Conservation (phyloP, 2,888 invertebrate genomes). For the Harpalus rubripes region DNA sequence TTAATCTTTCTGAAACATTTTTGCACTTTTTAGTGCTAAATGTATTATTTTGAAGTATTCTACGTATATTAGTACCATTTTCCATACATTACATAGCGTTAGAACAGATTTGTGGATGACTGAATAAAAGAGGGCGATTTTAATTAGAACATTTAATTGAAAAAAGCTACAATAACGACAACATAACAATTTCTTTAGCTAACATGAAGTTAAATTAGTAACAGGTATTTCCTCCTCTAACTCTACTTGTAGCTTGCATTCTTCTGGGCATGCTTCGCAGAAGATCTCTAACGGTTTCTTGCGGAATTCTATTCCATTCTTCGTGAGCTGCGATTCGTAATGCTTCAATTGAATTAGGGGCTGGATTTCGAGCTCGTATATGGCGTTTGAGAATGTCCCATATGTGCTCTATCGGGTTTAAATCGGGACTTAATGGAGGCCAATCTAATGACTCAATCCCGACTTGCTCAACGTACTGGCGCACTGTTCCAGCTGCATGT, state of each 20-base stretch:
- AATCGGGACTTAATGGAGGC: slow-evolving; percentile 30
- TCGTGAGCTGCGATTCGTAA: too few relatives aligned
- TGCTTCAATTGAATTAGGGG: too few relatives aligned
- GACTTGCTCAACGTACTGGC: too few relatives aligned
- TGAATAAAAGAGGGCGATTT: not conserved
- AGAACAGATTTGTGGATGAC: not conserved
- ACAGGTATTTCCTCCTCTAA: not conserved
- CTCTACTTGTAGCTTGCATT: not conserved
- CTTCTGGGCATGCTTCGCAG: slow-evolving; percentile 53
- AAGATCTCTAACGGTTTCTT: slow-evolving; percentile 21
- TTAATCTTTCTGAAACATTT: too few relatives aligned
- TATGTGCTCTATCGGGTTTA: not conserved
- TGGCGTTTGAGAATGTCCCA: not conserved
- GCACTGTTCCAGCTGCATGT: too few relatives aligned
- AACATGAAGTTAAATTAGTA: not conserved
- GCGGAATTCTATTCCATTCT: not conserved
- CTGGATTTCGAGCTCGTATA: too few relatives aligned
- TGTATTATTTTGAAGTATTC: not conserved
- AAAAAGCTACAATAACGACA: not conserved
- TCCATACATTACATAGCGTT: not conserved
- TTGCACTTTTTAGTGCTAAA: not conserved
- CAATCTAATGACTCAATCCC: too few relatives aligned
- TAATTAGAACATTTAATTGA: not conserved
- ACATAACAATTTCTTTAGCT: not conserved
- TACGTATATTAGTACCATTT: not conserved